Evolutionary conservation across 2,888 invertebrate species (phyloP).

Genomic region (Parthenolecanium corni): DNA sequence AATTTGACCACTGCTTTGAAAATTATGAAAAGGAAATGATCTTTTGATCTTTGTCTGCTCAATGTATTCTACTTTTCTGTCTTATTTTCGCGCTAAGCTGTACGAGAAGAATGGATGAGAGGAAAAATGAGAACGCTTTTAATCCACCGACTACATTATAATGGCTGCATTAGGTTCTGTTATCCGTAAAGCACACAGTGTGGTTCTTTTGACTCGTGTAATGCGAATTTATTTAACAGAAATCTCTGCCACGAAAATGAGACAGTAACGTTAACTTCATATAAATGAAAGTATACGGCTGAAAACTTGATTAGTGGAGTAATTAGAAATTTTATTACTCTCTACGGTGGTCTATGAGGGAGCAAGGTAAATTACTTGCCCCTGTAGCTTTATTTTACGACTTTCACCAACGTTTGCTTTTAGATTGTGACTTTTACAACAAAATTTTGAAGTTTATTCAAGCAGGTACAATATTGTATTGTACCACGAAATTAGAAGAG

Average conservation of each 20-base stretch:
- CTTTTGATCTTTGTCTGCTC: no score
- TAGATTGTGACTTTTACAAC: neutral
- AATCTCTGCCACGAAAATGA: constrained; percentile 20
- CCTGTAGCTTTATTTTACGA: constrained; percentile 16
- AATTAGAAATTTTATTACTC: constrained; percentile 23
- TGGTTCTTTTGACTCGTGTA: constrained; percentile 22
- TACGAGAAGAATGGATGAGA: neutral
- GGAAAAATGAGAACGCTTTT: constrained; percentile 11
- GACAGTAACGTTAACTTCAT: constrained; percentile 7
- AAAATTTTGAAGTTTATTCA: no score
- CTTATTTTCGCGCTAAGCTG: no score
- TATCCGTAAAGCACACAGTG: constrained; percentile 20
- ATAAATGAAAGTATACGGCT: constrained; percentile 16
- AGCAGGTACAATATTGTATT: no score
- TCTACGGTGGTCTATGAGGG: constrained; percentile 5
- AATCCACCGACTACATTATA: constrained; percentile 16
- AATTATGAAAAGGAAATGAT: no score
- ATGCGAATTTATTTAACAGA: constrained; percentile 19
- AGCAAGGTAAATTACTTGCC: constrained; percentile 18
- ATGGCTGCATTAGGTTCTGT: constrained; percentile 10
- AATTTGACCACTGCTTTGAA: no score
- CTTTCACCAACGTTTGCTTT: constrained; percentile 17
- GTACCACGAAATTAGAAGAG: no score
- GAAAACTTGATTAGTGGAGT: constrained; percentile 23
- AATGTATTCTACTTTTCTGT: no score